These are phyloP conservation scores for Pseudochirops corinnae DNA, from an alignment of 2,797 vertebrate genomes.

Conservation along the genomic window DNA sequence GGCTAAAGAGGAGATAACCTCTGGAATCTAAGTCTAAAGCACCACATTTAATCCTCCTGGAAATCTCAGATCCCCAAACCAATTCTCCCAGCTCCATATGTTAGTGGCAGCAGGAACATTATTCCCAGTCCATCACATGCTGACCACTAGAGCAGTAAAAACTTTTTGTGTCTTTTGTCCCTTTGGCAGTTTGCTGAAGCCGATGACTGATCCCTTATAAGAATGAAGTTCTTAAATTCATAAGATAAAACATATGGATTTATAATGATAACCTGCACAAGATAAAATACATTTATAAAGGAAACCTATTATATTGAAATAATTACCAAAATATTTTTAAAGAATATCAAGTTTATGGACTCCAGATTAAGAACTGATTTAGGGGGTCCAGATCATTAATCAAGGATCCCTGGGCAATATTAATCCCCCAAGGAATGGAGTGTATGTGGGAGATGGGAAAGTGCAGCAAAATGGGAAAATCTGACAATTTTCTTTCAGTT, in stretches of 20 bases:
- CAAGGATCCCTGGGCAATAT: not conserved
- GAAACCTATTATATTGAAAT: not conserved
- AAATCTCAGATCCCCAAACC: not conserved
- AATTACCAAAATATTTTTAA: not conserved
- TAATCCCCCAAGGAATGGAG: not conserved
- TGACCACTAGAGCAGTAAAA: not conserved
- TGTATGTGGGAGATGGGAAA: conserved; percentile 20
- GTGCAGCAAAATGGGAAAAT: too few relatives aligned
- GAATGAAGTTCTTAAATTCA: not conserved
- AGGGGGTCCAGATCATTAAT: fast-evolving
- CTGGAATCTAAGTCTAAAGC: not conserved
- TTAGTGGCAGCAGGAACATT: not conserved
- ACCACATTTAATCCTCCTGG: not conserved
- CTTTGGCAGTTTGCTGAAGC: not conserved
- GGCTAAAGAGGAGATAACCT: not conserved
- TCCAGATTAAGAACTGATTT: not conserved
- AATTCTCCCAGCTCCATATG: not conserved
- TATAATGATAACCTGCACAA: not conserved
- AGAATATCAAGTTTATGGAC: not conserved
- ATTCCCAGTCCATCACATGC: not conserved
- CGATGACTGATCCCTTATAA: not conserved
- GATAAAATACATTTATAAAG: not conserved
- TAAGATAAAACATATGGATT: not conserved
- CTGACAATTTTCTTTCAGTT: conserved; percentile 24
- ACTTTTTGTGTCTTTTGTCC: not conserved